phyloP scores from a whole-genome alignment of 2,113 vertebrate genomes.

The Pica pica region DNA sequence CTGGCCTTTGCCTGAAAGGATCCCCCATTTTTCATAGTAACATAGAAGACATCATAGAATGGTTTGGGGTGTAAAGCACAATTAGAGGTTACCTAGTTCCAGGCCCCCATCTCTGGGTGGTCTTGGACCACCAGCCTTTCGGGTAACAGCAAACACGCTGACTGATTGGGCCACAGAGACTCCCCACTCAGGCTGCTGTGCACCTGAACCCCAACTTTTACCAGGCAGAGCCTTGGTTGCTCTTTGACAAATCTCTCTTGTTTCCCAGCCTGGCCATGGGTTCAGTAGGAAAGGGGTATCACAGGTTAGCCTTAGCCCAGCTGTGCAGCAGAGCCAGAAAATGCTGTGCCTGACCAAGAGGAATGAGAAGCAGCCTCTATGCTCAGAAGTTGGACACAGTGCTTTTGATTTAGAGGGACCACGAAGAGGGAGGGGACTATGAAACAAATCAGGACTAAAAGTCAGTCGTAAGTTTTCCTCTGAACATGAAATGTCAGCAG shows the following conservation, averaged over 20 bases:
- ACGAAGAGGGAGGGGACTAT: neutral
- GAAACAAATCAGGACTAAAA: neutral
- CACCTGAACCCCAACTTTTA: neutral
- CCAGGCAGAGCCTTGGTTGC: neutral
- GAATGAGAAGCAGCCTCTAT: neutral
- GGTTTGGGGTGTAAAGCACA: neutral
- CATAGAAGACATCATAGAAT: neutral
- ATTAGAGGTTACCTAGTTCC: neutral
- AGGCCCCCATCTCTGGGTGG: conserved; percentile 52
- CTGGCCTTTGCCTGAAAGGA: neutral
- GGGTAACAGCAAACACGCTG: conserved; percentile 72
- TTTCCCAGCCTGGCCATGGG: neutral
- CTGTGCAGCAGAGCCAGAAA: neutral
- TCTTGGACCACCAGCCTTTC: conserved; percentile 75
- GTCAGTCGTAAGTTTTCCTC: neutral
- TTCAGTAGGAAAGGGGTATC: neutral
- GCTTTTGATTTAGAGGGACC: neutral
- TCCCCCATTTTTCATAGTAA: rapidly evolving
- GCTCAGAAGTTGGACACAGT: rapidly evolving
- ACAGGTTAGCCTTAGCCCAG: neutral
- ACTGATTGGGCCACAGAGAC: conserved; percentile 64
- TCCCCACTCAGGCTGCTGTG: rapidly evolving
- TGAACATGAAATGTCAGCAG: neutral
- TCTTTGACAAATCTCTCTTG: rapidly evolving
- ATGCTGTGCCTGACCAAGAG: neutral